A percentile compares a stretch with the other conserved stretches of the same genome.
phyloP scores from a whole-genome alignment of 2,113 vertebrate species.

The Uropsilus gracilis region DNA sequence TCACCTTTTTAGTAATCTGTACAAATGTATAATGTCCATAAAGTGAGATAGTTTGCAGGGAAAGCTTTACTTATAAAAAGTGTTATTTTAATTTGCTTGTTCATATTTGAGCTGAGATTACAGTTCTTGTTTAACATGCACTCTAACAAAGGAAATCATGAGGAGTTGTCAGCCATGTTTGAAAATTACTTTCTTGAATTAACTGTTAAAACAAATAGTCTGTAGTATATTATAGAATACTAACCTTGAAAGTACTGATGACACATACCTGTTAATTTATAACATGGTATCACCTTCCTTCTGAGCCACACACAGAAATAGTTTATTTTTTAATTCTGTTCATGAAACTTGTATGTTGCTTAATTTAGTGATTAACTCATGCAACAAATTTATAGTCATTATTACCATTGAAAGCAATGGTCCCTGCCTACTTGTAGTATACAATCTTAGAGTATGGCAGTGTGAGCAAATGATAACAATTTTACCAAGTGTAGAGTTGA shows the following conservation, averaged over 20 bases:
- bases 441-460: not conserved
- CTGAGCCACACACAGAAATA: not conserved
- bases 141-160: not conserved
- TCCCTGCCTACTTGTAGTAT: not conserved
- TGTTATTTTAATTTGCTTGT: conserved; percentile 18
- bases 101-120: conserved; percentile 31
- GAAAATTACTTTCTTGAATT: conserved; percentile 34
- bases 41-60: not conserved
- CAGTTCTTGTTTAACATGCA: not conserved
- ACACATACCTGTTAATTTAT: not conserved
- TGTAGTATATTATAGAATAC: not conserved
- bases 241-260: not conserved
- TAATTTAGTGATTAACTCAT: conserved; percentile 17
- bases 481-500: conserved; percentile 18
- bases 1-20: conserved; percentile 86
- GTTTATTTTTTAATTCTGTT: not conserved
- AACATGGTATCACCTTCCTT: not conserved
- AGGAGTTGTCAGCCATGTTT: not conserved
- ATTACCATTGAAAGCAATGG: not conserved
- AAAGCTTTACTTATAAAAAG: conserved; percentile 27
- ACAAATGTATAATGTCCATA: conserved; percentile 52
- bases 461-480: not conserved
- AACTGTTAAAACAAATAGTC: not conserved
- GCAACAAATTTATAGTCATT: not conserved
- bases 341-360: conserved; percentile 11